A percentile compares a stretch with the other conserved stretches of the same genome.
These are phyloP conservation scores for Heliconius ethilla DNA, from an alignment of 2,888 invertebrate species.

Conservation along the genomic window DNA sequence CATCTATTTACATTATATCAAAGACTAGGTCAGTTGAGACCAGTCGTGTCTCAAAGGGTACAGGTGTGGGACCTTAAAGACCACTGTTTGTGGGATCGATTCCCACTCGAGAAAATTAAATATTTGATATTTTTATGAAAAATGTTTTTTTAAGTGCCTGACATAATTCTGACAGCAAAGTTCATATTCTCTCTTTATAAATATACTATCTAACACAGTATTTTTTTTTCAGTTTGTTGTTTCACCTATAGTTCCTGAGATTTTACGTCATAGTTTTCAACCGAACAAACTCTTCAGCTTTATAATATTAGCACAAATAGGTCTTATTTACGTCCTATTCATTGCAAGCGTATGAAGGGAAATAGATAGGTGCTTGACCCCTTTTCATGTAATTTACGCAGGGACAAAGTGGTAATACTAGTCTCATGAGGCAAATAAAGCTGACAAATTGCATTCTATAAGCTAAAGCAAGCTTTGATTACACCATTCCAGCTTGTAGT, in stretches of 20 bases:
- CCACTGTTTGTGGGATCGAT: neutral
- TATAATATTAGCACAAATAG: neutral
- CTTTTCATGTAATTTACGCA: constrained; percentile 23
- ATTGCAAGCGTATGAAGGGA: constrained; percentile 21
- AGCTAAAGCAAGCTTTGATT: constrained; percentile 18
- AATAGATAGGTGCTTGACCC: constrained; percentile 28
- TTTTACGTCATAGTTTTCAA: neutral
- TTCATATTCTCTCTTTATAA: too few relatives aligned
- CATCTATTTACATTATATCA: constrained; percentile 14
- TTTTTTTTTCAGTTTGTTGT: too few relatives aligned
- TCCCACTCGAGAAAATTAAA: neutral
- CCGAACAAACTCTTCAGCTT: neutral
- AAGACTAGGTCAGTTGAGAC: neutral
- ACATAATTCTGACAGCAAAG: too few relatives aligned
- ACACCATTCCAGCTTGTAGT: constrained; percentile 7
- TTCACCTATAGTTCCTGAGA: neutral
- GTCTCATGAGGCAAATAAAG: constrained; percentile 24
- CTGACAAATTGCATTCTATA: constrained; percentile 20
- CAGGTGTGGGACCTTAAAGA: neutral
- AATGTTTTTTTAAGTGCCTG: too few relatives aligned
- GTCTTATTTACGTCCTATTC: constrained; percentile 29
- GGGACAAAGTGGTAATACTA: constrained; percentile 6
- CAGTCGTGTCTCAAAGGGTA: neutral
- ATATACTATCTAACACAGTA: too few relatives aligned
- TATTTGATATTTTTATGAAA: neutral